Percentiles rank a stretch among this genome's conserved stretches.
Conservation (phyloP, 2,113 vertebrate species). For the Saguinus midas region DNA sequence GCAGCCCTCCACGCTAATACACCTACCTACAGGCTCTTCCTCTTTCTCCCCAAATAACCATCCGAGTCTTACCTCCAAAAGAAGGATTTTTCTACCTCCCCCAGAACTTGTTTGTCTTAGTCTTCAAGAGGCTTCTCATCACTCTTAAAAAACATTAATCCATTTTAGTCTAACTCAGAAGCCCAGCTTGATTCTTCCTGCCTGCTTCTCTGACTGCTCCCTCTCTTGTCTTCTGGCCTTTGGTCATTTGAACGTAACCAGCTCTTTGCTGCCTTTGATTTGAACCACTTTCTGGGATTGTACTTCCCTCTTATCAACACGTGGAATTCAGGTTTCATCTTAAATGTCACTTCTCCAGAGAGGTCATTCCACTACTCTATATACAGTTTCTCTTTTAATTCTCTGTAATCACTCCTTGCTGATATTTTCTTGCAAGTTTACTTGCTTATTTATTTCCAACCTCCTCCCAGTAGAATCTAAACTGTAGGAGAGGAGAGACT, state of each 20-base stretch:
- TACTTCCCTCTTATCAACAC: not conserved
- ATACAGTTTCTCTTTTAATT: not conserved
- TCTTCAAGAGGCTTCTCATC: not conserved
- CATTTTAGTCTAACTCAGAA: not conserved
- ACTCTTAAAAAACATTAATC: not conserved
- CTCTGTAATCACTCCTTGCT: not conserved
- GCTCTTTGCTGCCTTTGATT: not conserved
- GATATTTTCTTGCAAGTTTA: not conserved
- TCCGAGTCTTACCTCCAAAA: not conserved
- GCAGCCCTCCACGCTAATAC: not conserved
- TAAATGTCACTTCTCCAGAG: not conserved
- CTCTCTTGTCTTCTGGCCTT: not conserved
- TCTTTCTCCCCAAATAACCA: not conserved
- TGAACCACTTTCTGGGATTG: not conserved
- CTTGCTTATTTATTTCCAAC: not conserved
- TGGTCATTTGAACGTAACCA: not conserved
- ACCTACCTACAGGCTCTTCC: not conserved
- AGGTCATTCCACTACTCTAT: not conserved
- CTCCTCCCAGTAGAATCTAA: not conserved
- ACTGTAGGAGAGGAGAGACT: not conserved
- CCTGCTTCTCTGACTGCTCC: not conserved
- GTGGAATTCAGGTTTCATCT: not conserved
- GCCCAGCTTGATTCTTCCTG: not conserved
- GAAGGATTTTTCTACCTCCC: not conserved
- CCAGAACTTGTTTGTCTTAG: not conserved